Evolutionary conservation across 2,888 invertebrate species (phyloP).

Genomic region (Hyles lineata): DNA sequence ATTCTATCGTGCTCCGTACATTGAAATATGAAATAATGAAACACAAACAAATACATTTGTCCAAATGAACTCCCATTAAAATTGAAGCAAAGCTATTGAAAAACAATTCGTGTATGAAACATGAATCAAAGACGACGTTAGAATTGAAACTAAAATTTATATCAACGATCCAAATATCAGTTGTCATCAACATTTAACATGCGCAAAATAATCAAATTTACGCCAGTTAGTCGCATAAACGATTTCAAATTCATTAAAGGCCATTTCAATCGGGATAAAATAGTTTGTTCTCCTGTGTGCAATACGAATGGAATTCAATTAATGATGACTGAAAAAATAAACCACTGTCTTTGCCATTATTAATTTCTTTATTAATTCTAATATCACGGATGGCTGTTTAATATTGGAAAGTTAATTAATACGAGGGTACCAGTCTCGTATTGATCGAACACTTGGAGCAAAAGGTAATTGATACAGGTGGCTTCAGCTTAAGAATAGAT

Average conservation of each 20-base stretch:
- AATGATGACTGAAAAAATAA: not conserved
- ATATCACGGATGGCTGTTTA: not conserved
- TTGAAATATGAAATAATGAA: too few relatives aligned
- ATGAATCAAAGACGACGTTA: not conserved
- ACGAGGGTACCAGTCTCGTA: not conserved
- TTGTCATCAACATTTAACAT: conserved; percentile 11
- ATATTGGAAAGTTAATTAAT: not conserved
- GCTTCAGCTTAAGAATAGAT: not conserved
- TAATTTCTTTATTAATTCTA: not conserved
- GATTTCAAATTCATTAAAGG: conserved; percentile 14
- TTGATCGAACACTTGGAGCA: not conserved
- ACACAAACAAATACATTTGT: too few relatives aligned
- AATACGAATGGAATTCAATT: conserved; percentile 3
- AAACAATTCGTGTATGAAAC: not conserved
- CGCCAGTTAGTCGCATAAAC: conserved; percentile 14
- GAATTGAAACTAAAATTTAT: not conserved
- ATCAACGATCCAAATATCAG: conserved; percentile 5
- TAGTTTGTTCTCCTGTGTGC: not conserved
- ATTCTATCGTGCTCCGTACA: too few relatives aligned
- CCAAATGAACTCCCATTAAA: not conserved
- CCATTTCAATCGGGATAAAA: conserved; percentile 6
- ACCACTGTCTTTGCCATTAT: not conserved
- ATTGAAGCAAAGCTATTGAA: not conserved
- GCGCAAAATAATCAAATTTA: conserved; percentile 10
- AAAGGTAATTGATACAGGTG: not conserved